These are phyloP conservation scores for Phaethornis superciliosus DNA, from an alignment of 2,113 vertebrate species.

Conservation along the genomic window DNA sequence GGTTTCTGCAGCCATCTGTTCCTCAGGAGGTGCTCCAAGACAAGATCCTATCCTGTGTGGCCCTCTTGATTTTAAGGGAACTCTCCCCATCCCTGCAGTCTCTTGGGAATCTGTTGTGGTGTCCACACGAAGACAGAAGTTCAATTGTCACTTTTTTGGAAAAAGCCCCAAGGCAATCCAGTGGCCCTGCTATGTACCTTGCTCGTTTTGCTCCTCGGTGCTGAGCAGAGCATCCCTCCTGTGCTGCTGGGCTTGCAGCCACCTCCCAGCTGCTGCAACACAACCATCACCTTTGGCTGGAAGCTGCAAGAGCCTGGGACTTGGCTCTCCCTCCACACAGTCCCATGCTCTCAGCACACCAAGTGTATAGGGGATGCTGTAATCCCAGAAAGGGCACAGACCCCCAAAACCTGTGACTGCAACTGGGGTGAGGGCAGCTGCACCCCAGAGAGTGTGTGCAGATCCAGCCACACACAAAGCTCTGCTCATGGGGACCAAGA, in stretches of 20 bases:
- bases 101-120: accelerated
- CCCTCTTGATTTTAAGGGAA: background rate
- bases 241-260: background rate
- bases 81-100: background rate
- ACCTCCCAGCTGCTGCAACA: background rate
- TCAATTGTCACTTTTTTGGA: background rate
- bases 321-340: background rate
- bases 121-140: background rate
- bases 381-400: background rate
- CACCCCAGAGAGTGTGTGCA: accelerated
- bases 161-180: background rate
- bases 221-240: background rate
- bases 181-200: background rate
- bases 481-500: accelerated
- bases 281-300: background rate
- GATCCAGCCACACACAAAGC: background rate
- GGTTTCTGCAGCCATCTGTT: background rate
- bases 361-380: accelerated
- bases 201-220: accelerated
- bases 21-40: background rate
- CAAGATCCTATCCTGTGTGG: background rate
- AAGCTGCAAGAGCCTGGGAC: background rate
- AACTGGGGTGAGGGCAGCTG: accelerated
- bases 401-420: accelerated
- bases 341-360: accelerated